Conservation (phyloP, 2,888 invertebrate species). For the Habroteleia sp. region DNA sequence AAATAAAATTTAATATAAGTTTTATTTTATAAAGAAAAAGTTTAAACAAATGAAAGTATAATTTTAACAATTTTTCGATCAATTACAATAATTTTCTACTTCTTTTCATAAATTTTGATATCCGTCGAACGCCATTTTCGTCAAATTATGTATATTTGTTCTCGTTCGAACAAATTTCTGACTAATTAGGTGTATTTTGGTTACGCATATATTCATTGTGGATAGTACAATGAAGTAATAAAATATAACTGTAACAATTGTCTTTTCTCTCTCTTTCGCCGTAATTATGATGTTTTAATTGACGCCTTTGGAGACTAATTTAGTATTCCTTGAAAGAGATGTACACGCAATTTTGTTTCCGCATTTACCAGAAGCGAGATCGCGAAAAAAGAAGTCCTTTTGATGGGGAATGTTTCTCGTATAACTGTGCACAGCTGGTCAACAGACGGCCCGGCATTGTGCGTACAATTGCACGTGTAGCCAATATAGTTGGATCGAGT, state of each 20-base stretch:
- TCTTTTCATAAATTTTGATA: no score
- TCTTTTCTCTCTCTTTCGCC: neutral
- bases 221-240: neutral
- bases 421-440: constrained; percentile 50
- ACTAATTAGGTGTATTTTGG: no score
- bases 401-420: constrained; percentile 25
- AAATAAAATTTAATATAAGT: no score
- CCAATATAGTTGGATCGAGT: constrained; percentile 12
- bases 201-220: neutral
- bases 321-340: constrained; percentile 10
- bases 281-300: constrained; percentile 28
- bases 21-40: no score
- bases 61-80: no score
- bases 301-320: constrained; percentile 10
- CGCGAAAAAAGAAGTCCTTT: constrained; percentile 29
- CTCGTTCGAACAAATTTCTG: no score
- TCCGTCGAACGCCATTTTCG: no score
- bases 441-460: constrained; percentile 43
- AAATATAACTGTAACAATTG: constrained; percentile 4
- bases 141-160: no score
- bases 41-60: no score
- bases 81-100: no score
- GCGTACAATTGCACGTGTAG: constrained; percentile 35
- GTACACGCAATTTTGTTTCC: constrained; percentile 32
- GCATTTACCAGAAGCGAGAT: constrained; percentile 26